A percentile compares a stretch with the other conserved stretches of the same genome.
Conservation (phyloP, 2,888 invertebrate species). For the Heliconius aoede region DNA sequence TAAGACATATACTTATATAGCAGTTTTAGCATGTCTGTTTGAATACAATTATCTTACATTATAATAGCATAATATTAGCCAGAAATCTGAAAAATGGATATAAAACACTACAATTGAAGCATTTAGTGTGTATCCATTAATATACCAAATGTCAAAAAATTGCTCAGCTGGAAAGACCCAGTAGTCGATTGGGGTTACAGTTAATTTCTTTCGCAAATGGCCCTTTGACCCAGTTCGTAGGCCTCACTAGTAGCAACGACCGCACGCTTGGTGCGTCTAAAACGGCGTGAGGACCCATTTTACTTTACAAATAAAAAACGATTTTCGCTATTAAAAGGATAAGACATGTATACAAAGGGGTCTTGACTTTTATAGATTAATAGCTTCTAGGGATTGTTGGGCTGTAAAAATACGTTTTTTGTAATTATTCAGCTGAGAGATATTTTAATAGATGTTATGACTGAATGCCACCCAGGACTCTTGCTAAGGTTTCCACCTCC, state of each 20-base stretch:
- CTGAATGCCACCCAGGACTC: neutral
- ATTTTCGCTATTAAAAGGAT: neutral
- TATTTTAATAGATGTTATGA: neutral
- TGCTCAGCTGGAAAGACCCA: neutral
- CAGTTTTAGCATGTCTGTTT: no score
- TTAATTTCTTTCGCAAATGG: constrained; percentile 28
- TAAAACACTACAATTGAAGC: neutral
- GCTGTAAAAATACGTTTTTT: neutral
- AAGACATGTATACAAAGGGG: constrained; percentile 3
- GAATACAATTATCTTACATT: no score
- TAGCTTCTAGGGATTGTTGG: neutral
- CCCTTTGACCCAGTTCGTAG: constrained; percentile 32
- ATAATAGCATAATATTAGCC: no score
- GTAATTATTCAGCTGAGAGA: neutral
- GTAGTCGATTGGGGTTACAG: constrained; percentile 21
- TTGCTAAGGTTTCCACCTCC: neutral
- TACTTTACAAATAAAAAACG: constrained; percentile 11
- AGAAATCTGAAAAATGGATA: no score
- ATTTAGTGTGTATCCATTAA: neutral
- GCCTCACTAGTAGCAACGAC: constrained; percentile 8
- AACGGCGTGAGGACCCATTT: neutral
- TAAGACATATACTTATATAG: no score
- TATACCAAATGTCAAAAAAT: neutral
- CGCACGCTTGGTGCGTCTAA: constrained; percentile 29
- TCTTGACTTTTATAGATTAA: constrained; percentile 9